A percentile compares a stretch with the other conserved stretches of the same genome.
Conservation (phyloP, 2,113 vertebrate genomes). For the Perognathus longimembris region DNA sequence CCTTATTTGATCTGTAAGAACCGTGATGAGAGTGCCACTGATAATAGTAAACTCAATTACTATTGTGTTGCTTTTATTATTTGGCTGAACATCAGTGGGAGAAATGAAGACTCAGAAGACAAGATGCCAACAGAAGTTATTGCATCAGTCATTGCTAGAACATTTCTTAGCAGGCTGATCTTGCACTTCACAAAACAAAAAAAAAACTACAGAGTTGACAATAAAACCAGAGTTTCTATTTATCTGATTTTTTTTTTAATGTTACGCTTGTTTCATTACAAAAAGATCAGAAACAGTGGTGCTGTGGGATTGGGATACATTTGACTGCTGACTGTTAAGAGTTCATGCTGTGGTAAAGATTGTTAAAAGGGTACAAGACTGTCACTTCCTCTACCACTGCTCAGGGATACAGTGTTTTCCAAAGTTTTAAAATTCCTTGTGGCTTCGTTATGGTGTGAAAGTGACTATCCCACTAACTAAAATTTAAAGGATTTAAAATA, state of each 20-base stretch:
- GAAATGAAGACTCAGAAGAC: conserved; percentile 73
- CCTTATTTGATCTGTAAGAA: conserved; percentile 95
- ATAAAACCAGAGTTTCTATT: conserved; percentile 84
- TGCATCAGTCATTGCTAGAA: conserved; percentile 65
- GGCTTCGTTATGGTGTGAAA: conserved; percentile 49
- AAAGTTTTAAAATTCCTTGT: conserved; percentile 59
- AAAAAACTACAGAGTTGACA: conserved; percentile 75
- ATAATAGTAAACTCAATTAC: conserved; percentile 94
- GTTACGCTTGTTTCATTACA: conserved; percentile 79
- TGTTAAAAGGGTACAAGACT: conserved; percentile 48
- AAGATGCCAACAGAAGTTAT: conserved; percentile 49
- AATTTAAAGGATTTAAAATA: neutral
- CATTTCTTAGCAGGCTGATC: conserved; percentile 66
- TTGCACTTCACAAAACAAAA: conserved; percentile 53
- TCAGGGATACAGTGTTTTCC: conserved; percentile 83
- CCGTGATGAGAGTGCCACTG: conserved; percentile 97
- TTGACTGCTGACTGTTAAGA: conserved; percentile 70
- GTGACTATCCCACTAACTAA: conserved; percentile 44
- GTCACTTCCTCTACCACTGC: conserved; percentile 70
- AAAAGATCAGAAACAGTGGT: conserved; percentile 56
- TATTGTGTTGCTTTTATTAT: conserved; percentile 94
- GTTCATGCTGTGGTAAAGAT: neutral
- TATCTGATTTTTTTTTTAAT: conserved; percentile 78
- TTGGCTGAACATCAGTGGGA: conserved; percentile 88
- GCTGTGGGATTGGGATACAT: conserved; percentile 48